Conservation (phyloP, 1,140 invertebrate species). For the Cheumatopsyche charites region DNA sequence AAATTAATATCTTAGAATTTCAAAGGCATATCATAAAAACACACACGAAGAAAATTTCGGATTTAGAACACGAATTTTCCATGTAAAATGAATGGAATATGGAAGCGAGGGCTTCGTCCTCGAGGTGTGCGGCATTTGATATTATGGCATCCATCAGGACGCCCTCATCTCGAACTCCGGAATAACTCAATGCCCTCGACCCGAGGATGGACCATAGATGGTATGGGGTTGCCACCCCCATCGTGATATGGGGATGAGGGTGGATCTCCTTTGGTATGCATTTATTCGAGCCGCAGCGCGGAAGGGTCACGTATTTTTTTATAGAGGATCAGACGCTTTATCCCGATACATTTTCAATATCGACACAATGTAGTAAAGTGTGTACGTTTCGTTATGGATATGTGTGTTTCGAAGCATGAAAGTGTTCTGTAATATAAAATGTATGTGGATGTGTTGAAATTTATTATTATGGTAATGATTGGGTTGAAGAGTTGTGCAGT, state of each 20-base stretch:
- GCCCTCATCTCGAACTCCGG: conserved; percentile 39
- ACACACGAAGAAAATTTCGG: background rate
- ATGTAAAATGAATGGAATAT: conserved; percentile 47
- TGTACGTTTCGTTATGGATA: background rate
- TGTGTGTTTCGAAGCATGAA: no score
- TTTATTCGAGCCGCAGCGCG: conserved; percentile 41
- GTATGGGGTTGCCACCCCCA: background rate
- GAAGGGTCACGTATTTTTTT: conserved; percentile 44
- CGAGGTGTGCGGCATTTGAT: conserved; percentile 26
- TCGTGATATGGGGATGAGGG: background rate
- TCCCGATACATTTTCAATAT: conserved; percentile 40
- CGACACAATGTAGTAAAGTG: conserved; percentile 33
- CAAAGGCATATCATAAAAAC: no score
- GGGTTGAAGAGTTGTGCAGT: no score
- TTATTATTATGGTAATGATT: no score
- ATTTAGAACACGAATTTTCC: conserved; percentile 2
- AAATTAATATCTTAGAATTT: no score
- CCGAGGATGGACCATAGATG: background rate
- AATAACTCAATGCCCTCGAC: conserved; percentile 47
- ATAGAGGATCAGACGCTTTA: conserved; percentile 38
- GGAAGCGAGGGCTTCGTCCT: conserved; percentile 35
- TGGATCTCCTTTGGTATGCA: conserved; percentile 39
- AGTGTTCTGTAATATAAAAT: no score
- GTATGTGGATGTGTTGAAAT: no score
- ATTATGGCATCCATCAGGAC: conserved; percentile 48